Percentiles rank a stretch among this genome's conserved stretches.
These are phyloP conservation scores for Euspilapteryx auroguttella DNA, from an alignment of 2,888 invertebrate genomes.

Conservation along the genomic window DNA sequence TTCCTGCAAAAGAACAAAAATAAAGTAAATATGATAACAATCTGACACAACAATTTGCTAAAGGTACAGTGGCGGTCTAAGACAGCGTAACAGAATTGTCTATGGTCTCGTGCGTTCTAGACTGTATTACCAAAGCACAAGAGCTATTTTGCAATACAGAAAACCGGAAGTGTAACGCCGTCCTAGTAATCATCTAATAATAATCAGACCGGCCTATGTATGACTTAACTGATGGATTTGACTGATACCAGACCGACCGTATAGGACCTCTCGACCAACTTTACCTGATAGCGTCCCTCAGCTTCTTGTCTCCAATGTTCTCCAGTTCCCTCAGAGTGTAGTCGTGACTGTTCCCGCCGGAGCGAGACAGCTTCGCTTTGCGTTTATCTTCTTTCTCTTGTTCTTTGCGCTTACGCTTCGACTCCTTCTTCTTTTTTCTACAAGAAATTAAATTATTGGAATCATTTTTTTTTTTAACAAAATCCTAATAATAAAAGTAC, in stretches of 20 bases:
- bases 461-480: too few relatives aligned
- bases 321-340: conserved; percentile 68
- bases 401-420: conserved; percentile 72
- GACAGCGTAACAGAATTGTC: too few relatives aligned
- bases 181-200: neutral
- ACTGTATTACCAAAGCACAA: too few relatives aligned
- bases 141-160: too few relatives aligned
- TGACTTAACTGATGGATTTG: neutral
- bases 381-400: conserved; percentile 70
- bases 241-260: neutral
- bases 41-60: neutral
- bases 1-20: conserved; percentile 24
- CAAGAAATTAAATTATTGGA: too few relatives aligned
- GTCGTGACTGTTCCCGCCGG: conserved; percentile 52
- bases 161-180: too few relatives aligned
- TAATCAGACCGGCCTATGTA: too few relatives aligned
- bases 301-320: conserved; percentile 64
- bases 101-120: too few relatives aligned
- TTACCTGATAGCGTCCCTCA: conserved; percentile 70
- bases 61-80: neutral
- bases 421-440: conserved; percentile 72
- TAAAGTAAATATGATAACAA: too few relatives aligned
- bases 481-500: too few relatives aligned
- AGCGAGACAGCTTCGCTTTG: conserved; percentile 65
- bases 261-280: neutral